These are phyloP conservation scores for Colletes collaris DNA, from an alignment of 2,888 invertebrate species.

Conservation along the genomic window DNA sequence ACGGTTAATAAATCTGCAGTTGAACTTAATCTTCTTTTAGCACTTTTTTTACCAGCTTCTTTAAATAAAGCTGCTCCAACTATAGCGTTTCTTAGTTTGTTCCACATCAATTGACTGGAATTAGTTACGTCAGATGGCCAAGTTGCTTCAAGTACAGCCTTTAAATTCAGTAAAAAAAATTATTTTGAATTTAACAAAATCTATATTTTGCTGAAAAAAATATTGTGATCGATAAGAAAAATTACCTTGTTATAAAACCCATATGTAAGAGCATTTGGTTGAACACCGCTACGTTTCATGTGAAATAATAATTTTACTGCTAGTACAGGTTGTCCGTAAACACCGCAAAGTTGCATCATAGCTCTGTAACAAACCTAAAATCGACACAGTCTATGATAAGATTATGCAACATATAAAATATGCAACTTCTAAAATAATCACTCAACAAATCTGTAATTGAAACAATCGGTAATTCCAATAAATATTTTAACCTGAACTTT, in stretches of 20 bases:
- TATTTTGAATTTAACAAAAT: neutral
- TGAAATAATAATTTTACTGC: slow-evolving; percentile 96
- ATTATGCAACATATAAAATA: slow-evolving; percentile 4
- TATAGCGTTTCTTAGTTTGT: slow-evolving; percentile 95
- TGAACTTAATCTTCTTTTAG: slow-evolving; percentile 84
- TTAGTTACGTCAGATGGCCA: slow-evolving; percentile 95
- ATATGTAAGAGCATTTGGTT: slow-evolving; percentile 99
- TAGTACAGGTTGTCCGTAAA: slow-evolving; percentile 95
- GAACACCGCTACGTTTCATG: slow-evolving; percentile 96
- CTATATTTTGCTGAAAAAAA: neutral
- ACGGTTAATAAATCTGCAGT: slow-evolving; percentile 82
- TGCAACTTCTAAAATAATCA: neutral
- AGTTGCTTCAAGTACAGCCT: slow-evolving; percentile 95
- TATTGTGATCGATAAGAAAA: neutral
- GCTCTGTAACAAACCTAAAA: slow-evolving; percentile 96
- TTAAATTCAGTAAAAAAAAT: slow-evolving; percentile 78
- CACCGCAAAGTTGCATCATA: slow-evolving; percentile 99
- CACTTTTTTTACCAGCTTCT: slow-evolving; percentile 88
- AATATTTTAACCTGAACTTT: too few relatives aligned
- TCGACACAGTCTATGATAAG: slow-evolving; percentile 34
- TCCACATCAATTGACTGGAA: slow-evolving; percentile 95
- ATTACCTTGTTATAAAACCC: slow-evolving; percentile 89
- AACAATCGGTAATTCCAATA: too few relatives aligned
- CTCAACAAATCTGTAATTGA: neutral
- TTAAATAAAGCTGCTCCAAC: slow-evolving; percentile 95